phyloP scores from a whole-genome alignment of 2,113 vertebrate genomes.

The Tapirus terrestris region DNA sequence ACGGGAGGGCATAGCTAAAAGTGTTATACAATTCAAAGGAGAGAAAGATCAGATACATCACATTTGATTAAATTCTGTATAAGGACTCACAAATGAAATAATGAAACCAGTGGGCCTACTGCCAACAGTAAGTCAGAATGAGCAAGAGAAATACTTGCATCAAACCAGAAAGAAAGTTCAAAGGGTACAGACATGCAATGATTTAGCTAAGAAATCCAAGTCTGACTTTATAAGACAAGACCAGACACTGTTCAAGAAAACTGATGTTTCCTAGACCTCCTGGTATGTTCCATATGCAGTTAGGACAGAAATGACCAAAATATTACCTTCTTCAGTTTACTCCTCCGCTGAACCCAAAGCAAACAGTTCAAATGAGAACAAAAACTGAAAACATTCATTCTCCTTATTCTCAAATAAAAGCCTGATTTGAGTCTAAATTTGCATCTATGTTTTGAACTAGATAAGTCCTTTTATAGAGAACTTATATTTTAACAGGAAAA shows the following conservation, averaged over 20 bases:
- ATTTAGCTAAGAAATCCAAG: slow-evolving; percentile 35
- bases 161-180: slow-evolving; percentile 49
- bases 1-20: background rate
- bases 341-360: background rate
- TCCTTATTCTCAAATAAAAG: slow-evolving; percentile 34
- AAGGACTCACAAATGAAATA: slow-evolving; percentile 14
- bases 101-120: background rate
- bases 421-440: background rate
- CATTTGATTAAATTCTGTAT: slow-evolving; percentile 6
- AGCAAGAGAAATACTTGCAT: slow-evolving; percentile 44
- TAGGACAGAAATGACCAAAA: slow-evolving; percentile 35
- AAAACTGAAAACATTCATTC: background rate
- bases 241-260: slow-evolving; percentile 14
- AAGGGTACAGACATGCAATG: background rate
- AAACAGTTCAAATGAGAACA: background rate
- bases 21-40: slow-evolving; percentile 29
- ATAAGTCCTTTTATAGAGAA: background rate
- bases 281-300: background rate
- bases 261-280: background rate
- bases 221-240: slow-evolving; percentile 39
- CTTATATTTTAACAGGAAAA: slow-evolving; percentile 44
- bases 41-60: slow-evolving; percentile 35
- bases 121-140: slow-evolving; percentile 6
- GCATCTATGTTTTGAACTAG: slow-evolving; percentile 2
- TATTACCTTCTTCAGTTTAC: slow-evolving; percentile 3